A percentile compares a stretch with the other conserved stretches of the same genome.
phyloP scores from a whole-genome alignment of 2,797 vertebrate species.

The Pyrocephalus nanus region DNA sequence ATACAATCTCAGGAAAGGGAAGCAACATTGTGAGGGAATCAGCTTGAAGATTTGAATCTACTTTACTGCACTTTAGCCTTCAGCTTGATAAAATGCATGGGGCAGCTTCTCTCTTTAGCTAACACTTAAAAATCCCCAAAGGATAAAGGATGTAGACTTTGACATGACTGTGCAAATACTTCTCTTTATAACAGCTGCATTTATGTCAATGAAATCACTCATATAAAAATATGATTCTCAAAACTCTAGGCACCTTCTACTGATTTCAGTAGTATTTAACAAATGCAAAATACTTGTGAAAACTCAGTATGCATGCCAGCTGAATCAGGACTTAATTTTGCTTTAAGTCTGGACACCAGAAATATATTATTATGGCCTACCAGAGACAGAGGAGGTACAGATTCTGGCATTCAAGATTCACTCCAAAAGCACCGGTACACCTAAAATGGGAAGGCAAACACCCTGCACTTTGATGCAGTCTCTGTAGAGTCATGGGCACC shows the following conservation, averaged over 20 bases:
- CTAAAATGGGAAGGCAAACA: background rate
- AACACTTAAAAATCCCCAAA: background rate
- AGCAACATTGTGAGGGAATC: background rate
- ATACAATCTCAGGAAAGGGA: background rate
- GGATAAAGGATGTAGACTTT: background rate
- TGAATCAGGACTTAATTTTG: background rate
- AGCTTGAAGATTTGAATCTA: background rate
- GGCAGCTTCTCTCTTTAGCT: background rate
- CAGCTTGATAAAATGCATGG: background rate
- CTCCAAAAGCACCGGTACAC: background rate
- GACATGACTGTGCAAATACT: background rate
- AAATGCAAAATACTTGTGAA: background rate
- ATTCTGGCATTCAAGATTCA: background rate
- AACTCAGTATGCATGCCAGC: background rate
- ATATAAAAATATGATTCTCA: background rate
- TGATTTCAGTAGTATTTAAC: background rate
- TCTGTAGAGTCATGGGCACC: background rate
- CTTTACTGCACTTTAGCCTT: background rate
- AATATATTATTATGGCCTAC: background rate
- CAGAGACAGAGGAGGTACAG: background rate
- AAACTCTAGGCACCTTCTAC: background rate
- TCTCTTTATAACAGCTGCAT: background rate
- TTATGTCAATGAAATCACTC: background rate
- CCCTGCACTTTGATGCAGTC: background rate
- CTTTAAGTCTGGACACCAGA: background rate